These are phyloP conservation scores for Papilio xuthus DNA, from an alignment of 1,140 invertebrate species.

Conservation along the genomic window DNA sequence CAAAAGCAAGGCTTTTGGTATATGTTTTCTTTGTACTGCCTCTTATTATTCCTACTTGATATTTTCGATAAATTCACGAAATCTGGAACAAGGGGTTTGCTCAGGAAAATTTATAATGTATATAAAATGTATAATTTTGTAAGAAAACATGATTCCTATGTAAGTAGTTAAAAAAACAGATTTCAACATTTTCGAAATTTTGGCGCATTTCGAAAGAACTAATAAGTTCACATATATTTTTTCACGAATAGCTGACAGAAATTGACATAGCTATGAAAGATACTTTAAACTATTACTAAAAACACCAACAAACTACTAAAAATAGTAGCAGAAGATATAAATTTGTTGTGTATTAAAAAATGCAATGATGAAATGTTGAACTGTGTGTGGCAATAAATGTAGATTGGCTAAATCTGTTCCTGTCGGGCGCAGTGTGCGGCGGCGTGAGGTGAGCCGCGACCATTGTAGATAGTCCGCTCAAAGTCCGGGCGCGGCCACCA, in stretches of 20 bases:
- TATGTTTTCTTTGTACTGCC: background rate
- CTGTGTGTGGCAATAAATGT: too few relatives aligned
- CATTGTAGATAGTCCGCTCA: slow-evolving; percentile 68
- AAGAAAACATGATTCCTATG: slow-evolving; percentile 11
- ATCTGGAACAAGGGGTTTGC: background rate
- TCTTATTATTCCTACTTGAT: background rate
- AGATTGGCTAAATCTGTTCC: background rate
- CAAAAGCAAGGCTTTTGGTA: background rate
- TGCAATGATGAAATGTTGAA: background rate
- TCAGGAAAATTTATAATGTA: background rate
- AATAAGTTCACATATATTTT: slow-evolving; percentile 20
- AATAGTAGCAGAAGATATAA: background rate
- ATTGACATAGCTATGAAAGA: background rate
- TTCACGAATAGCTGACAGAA: background rate
- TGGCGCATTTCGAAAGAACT: background rate
- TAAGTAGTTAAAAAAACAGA: slow-evolving; percentile 4
- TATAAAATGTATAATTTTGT: slow-evolving; percentile 6
- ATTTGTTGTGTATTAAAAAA: background rate
- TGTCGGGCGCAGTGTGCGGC: slow-evolving; percentile 3
- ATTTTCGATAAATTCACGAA: background rate
- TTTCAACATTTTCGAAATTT: background rate
- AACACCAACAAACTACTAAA: background rate
- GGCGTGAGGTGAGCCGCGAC: slow-evolving; percentile 37
- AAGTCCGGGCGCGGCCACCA: slow-evolving; percentile 49
- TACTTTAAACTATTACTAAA: background rate